These are phyloP conservation scores for Valencia hispanica DNA, from an alignment of 2,797 vertebrate species.

Conservation along the genomic window DNA sequence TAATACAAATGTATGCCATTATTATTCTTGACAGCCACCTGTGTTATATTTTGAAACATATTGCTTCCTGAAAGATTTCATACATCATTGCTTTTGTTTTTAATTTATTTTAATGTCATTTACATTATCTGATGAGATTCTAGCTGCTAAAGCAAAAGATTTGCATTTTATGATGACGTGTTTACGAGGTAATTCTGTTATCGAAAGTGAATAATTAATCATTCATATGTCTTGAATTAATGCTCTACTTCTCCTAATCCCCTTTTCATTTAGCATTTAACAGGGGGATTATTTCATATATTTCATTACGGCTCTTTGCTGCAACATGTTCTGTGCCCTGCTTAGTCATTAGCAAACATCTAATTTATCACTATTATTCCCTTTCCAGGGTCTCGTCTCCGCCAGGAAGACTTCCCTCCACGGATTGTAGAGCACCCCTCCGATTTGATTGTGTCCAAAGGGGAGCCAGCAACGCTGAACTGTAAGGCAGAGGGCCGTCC, in stretches of 20 bases:
- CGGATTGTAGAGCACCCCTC: slow-evolving; percentile 95
- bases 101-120: neutral
- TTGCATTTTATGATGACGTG: slow-evolving; percentile 45
- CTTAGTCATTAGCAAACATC: slow-evolving; percentile 19
- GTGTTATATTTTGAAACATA: neutral
- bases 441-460: slow-evolving; percentile 94
- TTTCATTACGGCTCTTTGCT: slow-evolving; percentile 19
- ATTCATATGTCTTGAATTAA: neutral
- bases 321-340: slow-evolving; percentile 28
- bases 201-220: slow-evolving; percentile 19
- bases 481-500: slow-evolving; percentile 94
- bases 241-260: neutral
- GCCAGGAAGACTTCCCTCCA: slow-evolving; percentile 94
- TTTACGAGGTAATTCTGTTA: slow-evolving; percentile 69
- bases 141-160: slow-evolving; percentile 53
- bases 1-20: neutral
- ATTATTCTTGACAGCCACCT: neutral
- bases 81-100: slow-evolving; percentile 16
- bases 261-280: neutral
- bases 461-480: slow-evolving; percentile 93
- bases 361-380: slow-evolving; percentile 14
- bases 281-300: slow-evolving; percentile 27
- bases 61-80: slow-evolving; percentile 42
- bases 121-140: slow-evolving; percentile 29
- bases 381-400: slow-evolving; percentile 90